Percentiles rank a stretch among this genome's conserved stretches.
Evolutionary conservation across 2,888 invertebrate species (phyloP).

Genomic region (Mantis religiosa): DNA sequence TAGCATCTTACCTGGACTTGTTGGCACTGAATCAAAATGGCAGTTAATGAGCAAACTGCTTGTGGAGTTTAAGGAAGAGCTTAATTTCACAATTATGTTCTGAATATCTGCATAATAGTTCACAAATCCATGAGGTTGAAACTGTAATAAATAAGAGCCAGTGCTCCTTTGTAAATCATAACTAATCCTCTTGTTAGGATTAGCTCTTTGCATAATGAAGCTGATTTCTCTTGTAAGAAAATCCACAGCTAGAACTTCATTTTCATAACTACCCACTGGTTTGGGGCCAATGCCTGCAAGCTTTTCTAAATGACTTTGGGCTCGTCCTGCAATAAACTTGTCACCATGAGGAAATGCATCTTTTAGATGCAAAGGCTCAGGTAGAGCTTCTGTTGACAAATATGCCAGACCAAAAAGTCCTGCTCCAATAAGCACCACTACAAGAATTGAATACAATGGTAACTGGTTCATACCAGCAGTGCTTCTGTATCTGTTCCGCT

Average conservation of each 20-base stretch:
- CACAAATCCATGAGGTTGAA: constrained; percentile 46
- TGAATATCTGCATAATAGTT: constrained; percentile 46
- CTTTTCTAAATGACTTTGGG: constrained; percentile 58
- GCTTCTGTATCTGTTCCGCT: neutral
- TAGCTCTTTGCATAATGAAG: constrained; percentile 38
- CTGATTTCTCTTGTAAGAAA: constrained; percentile 42
- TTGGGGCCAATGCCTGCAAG: constrained; percentile 39
- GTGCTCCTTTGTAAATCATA: constrained; percentile 48
- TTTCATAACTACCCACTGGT: constrained; percentile 37
- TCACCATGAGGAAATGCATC: constrained; percentile 44
- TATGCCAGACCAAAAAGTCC: neutral
- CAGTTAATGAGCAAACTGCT: constrained; percentile 51
- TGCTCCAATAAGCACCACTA: neutral
- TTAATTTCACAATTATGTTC: constrained; percentile 49
- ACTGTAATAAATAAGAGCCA: constrained; percentile 49
- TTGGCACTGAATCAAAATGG: constrained; percentile 54
- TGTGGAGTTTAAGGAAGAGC: constrained; percentile 44
- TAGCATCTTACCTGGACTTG: constrained; percentile 45
- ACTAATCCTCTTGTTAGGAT: constrained; percentile 38
- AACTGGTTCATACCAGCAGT: neutral
- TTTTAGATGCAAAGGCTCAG: constrained; percentile 49
- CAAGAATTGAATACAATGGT: neutral
- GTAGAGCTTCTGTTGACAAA: constrained; percentile 41
- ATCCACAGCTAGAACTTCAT: constrained; percentile 42
- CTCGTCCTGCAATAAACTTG: constrained; percentile 60